Evolutionary conservation across 2,888 invertebrate genomes (phyloP).

Genomic region (Sipha maydis): DNA sequence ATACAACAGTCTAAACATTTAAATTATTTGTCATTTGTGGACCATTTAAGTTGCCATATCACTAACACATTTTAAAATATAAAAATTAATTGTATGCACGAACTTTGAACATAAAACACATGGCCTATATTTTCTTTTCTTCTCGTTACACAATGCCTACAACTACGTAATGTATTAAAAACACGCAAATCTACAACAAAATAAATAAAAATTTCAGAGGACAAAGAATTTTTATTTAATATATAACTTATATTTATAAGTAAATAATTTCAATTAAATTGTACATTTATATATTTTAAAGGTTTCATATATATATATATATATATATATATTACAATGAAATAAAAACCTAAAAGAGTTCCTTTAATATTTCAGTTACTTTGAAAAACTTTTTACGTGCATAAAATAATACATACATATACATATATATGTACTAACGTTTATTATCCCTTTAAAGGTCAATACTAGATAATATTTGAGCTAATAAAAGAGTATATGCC

Average conservation of each 20-base stretch:
- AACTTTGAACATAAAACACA: slow-evolving; percentile 28
- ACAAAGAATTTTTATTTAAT: background rate
- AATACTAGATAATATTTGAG: too few relatives aligned
- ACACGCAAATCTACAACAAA: slow-evolving; percentile 3
- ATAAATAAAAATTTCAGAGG: background rate
- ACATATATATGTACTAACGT: too few relatives aligned
- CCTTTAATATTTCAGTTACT: too few relatives aligned
- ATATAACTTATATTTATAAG: background rate
- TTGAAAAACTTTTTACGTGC: too few relatives aligned
- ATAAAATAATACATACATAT: too few relatives aligned
- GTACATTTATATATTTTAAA: too few relatives aligned
- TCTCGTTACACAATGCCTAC: background rate
- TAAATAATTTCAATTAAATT: background rate
- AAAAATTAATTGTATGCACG: slow-evolving; percentile 22
- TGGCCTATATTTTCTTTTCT: background rate
- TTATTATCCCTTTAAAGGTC: too few relatives aligned
- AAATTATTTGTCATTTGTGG: background rate
- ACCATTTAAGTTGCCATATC: background rate
- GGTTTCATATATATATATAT: too few relatives aligned
- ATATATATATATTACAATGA: too few relatives aligned
- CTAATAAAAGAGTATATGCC: too few relatives aligned
- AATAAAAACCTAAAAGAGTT: too few relatives aligned
- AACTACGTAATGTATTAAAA: slow-evolving; percentile 10
- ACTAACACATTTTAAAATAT: background rate
- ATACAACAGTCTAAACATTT: slow-evolving; percentile 3